A percentile compares a stretch with the other conserved stretches of the same genome.
These are phyloP conservation scores for Capromys pilorides DNA, from an alignment of 2,797 vertebrate genomes.

Conservation along the genomic window DNA sequence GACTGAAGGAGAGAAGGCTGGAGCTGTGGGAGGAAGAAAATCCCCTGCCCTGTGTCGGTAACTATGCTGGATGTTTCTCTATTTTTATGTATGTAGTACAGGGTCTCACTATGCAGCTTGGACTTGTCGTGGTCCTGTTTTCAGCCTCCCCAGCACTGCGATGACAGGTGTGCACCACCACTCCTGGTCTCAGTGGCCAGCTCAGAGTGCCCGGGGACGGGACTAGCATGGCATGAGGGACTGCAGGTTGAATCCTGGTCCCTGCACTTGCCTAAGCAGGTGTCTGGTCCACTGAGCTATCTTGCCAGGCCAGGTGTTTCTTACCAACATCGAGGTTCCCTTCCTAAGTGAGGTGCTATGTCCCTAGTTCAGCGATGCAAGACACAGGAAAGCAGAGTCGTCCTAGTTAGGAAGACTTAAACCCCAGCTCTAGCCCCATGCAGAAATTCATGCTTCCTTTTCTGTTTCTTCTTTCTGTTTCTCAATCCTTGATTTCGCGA, in stretches of 20 bases:
- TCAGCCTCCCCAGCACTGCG: no score
- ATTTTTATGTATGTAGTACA: no score
- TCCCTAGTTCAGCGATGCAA: neutral
- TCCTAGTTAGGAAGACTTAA: neutral
- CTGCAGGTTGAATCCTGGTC: no score
- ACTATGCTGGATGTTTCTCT: neutral
- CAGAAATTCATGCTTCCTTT: constrained; percentile 18
- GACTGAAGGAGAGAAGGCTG: neutral
- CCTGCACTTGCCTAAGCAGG: no score
- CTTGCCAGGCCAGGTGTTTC: no score
- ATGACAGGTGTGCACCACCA: no score
- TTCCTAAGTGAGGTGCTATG: neutral
- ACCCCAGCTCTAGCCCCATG: neutral
- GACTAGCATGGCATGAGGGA: no score
- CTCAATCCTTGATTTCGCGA: neutral
- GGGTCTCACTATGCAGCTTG: no score
- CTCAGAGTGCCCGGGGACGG: no score
- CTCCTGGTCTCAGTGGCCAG: no score
- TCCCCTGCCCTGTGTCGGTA: rapidly evolving
- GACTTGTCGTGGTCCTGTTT: no score
- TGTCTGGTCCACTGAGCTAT: no score
- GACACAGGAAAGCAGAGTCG: constrained; percentile 34
- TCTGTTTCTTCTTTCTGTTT: neutral
- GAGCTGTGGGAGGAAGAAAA: neutral
- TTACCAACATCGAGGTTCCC: neutral